phyloP scores from a whole-genome alignment of 2,797 vertebrate species.

The Enteromius treurensis region DNA sequence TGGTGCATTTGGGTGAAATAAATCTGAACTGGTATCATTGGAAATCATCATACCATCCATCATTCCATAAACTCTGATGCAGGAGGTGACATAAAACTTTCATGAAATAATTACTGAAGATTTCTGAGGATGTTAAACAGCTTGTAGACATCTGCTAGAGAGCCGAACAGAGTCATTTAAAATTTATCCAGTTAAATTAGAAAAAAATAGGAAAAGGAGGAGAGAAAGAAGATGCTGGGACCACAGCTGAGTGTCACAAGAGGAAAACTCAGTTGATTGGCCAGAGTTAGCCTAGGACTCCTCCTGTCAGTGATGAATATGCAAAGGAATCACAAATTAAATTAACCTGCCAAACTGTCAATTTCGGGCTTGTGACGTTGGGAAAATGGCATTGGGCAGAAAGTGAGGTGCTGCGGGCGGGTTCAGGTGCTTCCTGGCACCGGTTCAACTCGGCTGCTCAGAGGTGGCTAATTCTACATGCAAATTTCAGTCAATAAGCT shows the following conservation, averaged over 20 bases:
- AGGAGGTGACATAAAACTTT: slow-evolving; percentile 94
- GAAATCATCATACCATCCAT: slow-evolving; percentile 81
- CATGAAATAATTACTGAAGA: slow-evolving; percentile 97
- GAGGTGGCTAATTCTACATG: slow-evolving; percentile 99
- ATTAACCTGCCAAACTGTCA: slow-evolving; percentile 99
- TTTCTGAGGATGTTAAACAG: slow-evolving; percentile 97
- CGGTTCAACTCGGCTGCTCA: slow-evolving; percentile 92
- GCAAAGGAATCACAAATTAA: slow-evolving; percentile 99
- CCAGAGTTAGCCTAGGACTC: slow-evolving; percentile 88
- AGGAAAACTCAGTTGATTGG: slow-evolving; percentile 91
- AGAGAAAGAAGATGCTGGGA: slow-evolving; percentile 72
- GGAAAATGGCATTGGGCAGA: slow-evolving; percentile 91
- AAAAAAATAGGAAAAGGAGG: slow-evolving; percentile 59
- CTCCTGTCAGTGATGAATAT: slow-evolving; percentile 96
- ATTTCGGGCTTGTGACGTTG: slow-evolving; percentile 93
- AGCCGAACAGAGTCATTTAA: slow-evolving; percentile 98
- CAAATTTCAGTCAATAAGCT: slow-evolving; percentile 99
- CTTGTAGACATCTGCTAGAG: slow-evolving; percentile 99
- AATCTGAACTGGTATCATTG: slow-evolving; percentile 58
- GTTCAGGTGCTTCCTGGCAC: slow-evolving; percentile 94
- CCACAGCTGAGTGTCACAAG: slow-evolving; percentile 87
- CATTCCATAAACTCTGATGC: slow-evolving; percentile 89
- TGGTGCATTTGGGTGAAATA: slow-evolving; percentile 47
- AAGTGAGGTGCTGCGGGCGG: slow-evolving; percentile 78
- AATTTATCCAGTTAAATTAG: slow-evolving; percentile 98